Evolutionary conservation across 1,140 invertebrate species (phyloP), one percentile per base, ranked within the genome.

Genomic region (Papilio dardanus): DNA sequence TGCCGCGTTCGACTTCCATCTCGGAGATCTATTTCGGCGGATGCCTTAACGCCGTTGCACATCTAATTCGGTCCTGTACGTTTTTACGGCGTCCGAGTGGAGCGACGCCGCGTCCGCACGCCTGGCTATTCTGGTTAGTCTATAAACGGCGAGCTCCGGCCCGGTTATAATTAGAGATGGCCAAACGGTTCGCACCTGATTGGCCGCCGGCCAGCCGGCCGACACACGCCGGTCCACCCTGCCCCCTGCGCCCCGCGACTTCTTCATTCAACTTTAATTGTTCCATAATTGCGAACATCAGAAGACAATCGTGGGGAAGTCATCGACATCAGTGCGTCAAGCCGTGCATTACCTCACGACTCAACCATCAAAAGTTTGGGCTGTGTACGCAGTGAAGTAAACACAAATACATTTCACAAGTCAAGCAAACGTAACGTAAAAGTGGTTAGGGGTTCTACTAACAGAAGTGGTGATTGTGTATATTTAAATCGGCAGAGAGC

Each of bases 161-260:
- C 79, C 77, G 66, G 69, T 75, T 92, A 92, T 87, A 81, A 85
- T 89, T 89, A 90, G 88, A 85, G 82, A 83, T 85, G 83, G 86
- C 80, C 86, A 84, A 88, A 88, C 86, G 81, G 79, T 85, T 86
- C 81, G 84, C 88, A 89, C 88, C 88, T 88, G 85, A 92, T 89
- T 92, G 90, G 88, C 88, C 66, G 37, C 40, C 33, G 62, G 88
- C 88, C 90, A 92, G 80, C 71, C 40, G 28, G 28, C 24, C 24
- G 35, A 21, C 30, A 54, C 42, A 19, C 67, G 46, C 19, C 67
- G 67, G 21, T 10, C 68, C 68, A 21, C 37, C 40, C 14, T 14
- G 21, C 19, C 7, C 35, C 71, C 16, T 19, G 35, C 7, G 19
- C 16, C 33, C 33, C 67, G 6, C 6, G 28, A 10, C 67, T 16